phyloP scores from a whole-genome alignment of 2,113 vertebrate genomes.

The Chaetodon trifascialis region DNA sequence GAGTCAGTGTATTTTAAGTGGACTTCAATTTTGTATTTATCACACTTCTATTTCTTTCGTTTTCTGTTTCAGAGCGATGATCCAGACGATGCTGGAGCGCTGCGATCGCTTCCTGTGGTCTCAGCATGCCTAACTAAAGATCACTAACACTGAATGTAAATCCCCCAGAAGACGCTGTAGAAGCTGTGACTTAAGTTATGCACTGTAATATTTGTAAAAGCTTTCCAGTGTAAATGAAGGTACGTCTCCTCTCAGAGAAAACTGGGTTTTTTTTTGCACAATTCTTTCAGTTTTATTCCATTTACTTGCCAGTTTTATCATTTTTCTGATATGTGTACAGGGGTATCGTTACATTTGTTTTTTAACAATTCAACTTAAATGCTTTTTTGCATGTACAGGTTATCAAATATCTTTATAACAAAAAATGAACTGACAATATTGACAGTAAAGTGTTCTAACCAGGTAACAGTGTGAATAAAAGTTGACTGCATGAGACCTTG shows the following conservation, averaged over 20 bases:
- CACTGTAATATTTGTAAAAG: constrained; percentile 38
- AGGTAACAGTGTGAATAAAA: constrained; percentile 66
- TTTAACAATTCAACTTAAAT: constrained; percentile 10
- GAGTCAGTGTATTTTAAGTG: background rate
- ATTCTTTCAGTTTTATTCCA: background rate
- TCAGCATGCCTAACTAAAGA: constrained; percentile 88
- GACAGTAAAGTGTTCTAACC: constrained; percentile 36
- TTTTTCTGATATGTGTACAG: background rate
- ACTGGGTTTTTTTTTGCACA: constrained; percentile 36
- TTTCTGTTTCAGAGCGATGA: constrained; percentile 87
- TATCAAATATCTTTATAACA: constrained; percentile 3
- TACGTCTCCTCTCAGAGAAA: constrained; percentile 5
- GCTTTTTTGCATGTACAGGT: constrained; percentile 29
- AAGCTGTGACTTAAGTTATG: constrained; percentile 46
- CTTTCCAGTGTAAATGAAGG: background rate
- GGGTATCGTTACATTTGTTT: background rate
- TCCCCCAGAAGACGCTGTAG: constrained; percentile 32
- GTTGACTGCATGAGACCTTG: background rate
- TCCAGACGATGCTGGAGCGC: constrained; percentile 96
- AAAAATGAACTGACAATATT: constrained; percentile 12
- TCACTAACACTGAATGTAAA: constrained; percentile 25
- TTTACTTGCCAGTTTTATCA: constrained; percentile 4
- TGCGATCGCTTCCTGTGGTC: constrained; percentile 98
- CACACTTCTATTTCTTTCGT: background rate
- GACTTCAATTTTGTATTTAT: background rate